Evolutionary conservation across 2,113 vertebrate species (phyloP).

Genomic region (Lagopus muta): DNA sequence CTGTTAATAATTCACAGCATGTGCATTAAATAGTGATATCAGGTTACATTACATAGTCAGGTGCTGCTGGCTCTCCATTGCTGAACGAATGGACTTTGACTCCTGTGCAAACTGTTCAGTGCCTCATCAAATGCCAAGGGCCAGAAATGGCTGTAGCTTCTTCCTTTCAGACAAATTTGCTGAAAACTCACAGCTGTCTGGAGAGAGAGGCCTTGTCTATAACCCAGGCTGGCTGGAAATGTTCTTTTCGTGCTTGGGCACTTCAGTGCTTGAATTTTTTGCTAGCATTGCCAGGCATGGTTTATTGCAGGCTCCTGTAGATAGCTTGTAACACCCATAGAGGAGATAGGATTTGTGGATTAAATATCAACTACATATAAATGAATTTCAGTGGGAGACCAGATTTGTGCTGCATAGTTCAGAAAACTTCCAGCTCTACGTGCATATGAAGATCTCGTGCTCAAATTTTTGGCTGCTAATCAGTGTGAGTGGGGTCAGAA

Average conservation of each 20-base stretch:
- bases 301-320: neutral
- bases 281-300: neutral
- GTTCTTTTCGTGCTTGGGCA: accelerated
- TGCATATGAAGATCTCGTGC: neutral
- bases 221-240: neutral
- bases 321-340: neutral
- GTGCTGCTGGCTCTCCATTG: neutral
- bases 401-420: neutral
- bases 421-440: neutral
- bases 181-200: accelerated
- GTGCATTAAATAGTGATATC: constrained; percentile 28
- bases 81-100: constrained; percentile 49
- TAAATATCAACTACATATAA: neutral
- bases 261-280: neutral
- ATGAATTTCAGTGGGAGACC: neutral
- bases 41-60: constrained; percentile 10
- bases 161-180: neutral
- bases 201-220: neutral
- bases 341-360: neutral
- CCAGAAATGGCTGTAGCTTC: neutral
- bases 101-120: neutral
- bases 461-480: neutral
- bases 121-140: neutral
- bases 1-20: constrained; percentile 49
- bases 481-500: neutral